A percentile compares a stretch with the other conserved stretches of the same genome.
phyloP scores from a whole-genome alignment of 2,113 vertebrate species.

The Poecile atricapillus region DNA sequence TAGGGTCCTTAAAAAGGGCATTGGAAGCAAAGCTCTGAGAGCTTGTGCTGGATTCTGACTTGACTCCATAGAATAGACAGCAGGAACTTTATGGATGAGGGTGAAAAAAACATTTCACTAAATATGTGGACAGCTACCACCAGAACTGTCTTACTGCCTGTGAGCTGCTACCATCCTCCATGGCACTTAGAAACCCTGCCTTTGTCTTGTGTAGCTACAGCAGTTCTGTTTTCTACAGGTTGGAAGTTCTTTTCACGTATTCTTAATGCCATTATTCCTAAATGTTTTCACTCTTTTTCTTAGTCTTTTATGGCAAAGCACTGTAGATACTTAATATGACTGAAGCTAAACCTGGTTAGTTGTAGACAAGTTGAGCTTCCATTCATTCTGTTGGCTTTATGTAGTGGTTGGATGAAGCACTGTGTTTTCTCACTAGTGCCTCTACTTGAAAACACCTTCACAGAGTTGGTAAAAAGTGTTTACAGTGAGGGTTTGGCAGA shows the following conservation, averaged over 20 bases:
- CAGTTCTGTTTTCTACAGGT: not conserved
- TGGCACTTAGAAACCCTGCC: not conserved
- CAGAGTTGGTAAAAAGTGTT: not conserved
- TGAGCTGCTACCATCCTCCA: not conserved
- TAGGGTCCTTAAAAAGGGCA: not conserved
- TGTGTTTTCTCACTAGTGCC: not conserved
- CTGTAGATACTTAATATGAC: not conserved
- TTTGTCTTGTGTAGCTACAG: not conserved
- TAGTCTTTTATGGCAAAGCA: not conserved
- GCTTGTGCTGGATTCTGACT: not conserved
- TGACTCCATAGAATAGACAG: not conserved
- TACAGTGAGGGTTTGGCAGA: not conserved
- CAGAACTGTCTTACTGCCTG: not conserved
- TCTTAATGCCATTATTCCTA: not conserved
- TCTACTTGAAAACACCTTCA: not conserved
- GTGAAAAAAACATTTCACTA: fast-evolving
- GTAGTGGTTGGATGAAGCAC: not conserved
- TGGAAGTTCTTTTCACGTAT: not conserved
- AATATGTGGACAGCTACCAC: not conserved
- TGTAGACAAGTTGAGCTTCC: not conserved
- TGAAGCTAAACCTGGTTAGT: not conserved
- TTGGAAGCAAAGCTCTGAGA: not conserved
- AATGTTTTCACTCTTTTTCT: not conserved
- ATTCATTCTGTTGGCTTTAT: not conserved
- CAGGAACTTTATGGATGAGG: not conserved